A percentile compares a stretch with the other conserved stretches of the same genome.
These are phyloP conservation scores for Homalodisca vitripennis DNA, from an alignment of 1,140 invertebrate species.

Conservation along the genomic window DNA sequence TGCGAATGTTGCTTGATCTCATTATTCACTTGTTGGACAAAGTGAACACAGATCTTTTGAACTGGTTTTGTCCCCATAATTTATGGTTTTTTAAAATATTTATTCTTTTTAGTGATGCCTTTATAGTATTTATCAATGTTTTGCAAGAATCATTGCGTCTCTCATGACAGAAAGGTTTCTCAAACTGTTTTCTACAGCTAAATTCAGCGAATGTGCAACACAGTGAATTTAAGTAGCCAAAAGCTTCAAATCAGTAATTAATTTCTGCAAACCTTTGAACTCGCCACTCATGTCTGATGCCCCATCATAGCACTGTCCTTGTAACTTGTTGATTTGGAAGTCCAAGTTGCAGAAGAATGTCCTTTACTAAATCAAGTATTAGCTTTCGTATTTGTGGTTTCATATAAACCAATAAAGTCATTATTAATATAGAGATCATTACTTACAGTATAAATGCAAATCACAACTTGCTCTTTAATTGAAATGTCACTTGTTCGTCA, in stretches of 20 bases:
- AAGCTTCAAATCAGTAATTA: conserved; percentile 19
- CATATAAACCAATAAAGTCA: conserved; percentile 26
- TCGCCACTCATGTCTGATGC: conserved; percentile 19
- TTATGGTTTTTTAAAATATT: conserved; percentile 3
- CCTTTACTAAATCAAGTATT: conserved; percentile 30
- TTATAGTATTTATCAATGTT: conserved; percentile 22
- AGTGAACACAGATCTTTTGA: not conserved
- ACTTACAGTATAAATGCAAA: not conserved
- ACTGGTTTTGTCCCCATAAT: not conserved
- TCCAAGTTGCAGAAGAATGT: conserved; percentile 19
- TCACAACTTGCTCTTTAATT: conserved; percentile 1
- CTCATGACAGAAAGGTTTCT: not conserved
- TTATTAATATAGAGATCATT: not conserved
- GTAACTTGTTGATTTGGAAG: not conserved
- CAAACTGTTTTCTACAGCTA: conserved; percentile 25
- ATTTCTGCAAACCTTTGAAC: conserved; percentile 24
- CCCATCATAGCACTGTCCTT: conserved; percentile 32
- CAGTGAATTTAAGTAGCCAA: conserved; percentile 32
- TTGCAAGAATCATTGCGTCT: not conserved
- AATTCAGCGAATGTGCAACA: conserved; percentile 20
- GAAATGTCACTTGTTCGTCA: conserved; percentile 18
- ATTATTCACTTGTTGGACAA: not conserved
- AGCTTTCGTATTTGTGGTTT: conserved; percentile 16
- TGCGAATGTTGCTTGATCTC: no score
- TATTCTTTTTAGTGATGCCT: conserved; percentile 17